Evolutionary conservation across 1,140 invertebrate genomes (phyloP), one percentile per base, ranked within the genome.

Genomic region (Listronotus bonariensis): DNA sequence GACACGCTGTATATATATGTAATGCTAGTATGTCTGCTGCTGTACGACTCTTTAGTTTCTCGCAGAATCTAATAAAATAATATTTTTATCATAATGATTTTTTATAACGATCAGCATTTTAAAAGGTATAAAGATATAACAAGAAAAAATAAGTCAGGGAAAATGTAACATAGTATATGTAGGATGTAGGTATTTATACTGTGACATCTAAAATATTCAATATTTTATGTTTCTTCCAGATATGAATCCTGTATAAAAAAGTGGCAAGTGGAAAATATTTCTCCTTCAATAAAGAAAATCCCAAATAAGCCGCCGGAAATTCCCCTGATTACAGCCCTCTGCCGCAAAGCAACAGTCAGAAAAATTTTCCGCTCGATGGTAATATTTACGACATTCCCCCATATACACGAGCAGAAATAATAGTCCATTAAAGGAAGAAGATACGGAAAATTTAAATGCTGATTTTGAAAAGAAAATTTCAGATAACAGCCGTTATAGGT

Each of bases 321-420:
- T 11, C 56, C 56, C 56, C 56, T 7, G 56, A 59, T 49, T 59
- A 59, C 56, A 59, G 56, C 34, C 56, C 56, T 10, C 46, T 59
- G 17, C 56, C 42, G 11, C 0, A 32, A 18, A 41, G 26, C 31
- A 26, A 12, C 7, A 32, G 34, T 7, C 15, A n/a, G 7, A 57
- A 43, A 34, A 45, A 45, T 45, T 59, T 59, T 12, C 43, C 56
- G 26, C 34, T 36, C 17, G 56, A 59, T 7, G 45, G 26, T 1
- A 14, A 38, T 11, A 36, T 36, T 7, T 59, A 59, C 45, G 42
- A 57, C 14, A 18, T 45, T 45, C 55, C 55, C 2, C 43, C 56
- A 14, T 15, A 17, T 59, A 59, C 56, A 18, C 56, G 15, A 48
- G 42, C 6, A 14, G 32, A 36, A 48, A 34, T 26, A 34, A 34